Percentiles rank a stretch among this genome's conserved stretches.
Conservation (phyloP, 2,113 vertebrate genomes). For the Oryzias woworae region DNA sequence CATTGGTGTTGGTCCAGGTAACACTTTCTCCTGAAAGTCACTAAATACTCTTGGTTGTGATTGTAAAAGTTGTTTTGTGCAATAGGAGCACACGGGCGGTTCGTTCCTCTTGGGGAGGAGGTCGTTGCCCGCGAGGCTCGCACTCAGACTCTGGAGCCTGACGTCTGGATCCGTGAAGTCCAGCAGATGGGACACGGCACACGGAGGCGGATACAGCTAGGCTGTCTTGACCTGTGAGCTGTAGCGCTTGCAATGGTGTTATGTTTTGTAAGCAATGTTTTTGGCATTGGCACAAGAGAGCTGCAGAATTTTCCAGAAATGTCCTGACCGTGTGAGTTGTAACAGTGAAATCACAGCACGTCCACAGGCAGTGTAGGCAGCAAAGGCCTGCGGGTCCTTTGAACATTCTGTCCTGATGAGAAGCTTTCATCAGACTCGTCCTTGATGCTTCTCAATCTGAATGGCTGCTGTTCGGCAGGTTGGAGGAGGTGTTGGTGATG, state of each 20-base stretch:
- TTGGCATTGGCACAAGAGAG: background rate
- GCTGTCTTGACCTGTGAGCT: conserved; percentile 81
- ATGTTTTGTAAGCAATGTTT: background rate
- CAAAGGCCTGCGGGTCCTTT: conserved; percentile 4
- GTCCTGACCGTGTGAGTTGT: conserved; percentile 19
- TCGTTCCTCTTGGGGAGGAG: conserved; percentile 73
- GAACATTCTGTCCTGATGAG: conserved; percentile 41
- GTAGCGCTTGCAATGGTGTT: conserved; percentile 12
- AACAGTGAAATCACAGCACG: background rate
- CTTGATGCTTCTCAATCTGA: conserved; percentile 21
- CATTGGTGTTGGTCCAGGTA: conserved; percentile 91
- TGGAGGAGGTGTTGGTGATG: conserved; percentile 89
- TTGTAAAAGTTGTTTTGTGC: background rate
- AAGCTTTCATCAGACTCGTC: conserved; percentile 14
- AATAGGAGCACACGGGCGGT: conserved; percentile 88
- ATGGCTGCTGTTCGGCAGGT: conserved; percentile 67
- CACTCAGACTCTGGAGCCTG: conserved; percentile 89
- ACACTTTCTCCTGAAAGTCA: background rate
- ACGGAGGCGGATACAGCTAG: conserved; percentile 75
- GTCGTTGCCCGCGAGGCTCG: conserved; percentile 80
- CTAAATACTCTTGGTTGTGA: accelerated
- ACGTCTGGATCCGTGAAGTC: conserved; percentile 89
- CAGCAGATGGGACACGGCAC: conserved; percentile 83
- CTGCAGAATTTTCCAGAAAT: conserved; percentile 4
- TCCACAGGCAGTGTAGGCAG: background rate